These are phyloP conservation scores for Saturnia japonica DNA, from an alignment of 2,888 invertebrate species.

Conservation along the genomic window DNA sequence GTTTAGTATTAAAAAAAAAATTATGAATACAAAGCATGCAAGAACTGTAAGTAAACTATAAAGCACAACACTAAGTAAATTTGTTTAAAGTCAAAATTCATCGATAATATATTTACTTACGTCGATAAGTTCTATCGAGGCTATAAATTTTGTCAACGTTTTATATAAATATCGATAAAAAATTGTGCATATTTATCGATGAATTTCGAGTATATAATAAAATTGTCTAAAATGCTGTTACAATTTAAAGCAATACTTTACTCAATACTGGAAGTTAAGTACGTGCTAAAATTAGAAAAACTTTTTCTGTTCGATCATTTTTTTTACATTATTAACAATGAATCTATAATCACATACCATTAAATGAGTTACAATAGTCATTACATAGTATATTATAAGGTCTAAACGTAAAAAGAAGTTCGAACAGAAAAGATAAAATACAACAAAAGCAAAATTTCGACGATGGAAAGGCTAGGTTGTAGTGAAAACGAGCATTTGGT, in stretches of 20 bases:
- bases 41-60: background rate
- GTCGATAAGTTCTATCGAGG: background rate
- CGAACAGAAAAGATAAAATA: background rate
- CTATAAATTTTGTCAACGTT: background rate
- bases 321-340: background rate
- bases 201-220: background rate
- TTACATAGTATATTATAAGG: background rate
- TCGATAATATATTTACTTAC: background rate
- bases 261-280: background rate
- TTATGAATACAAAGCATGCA: background rate
- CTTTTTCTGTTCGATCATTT: background rate
- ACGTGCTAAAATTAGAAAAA: background rate
- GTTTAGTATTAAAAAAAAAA: no score
- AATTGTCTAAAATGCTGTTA: background rate
- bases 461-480: background rate
- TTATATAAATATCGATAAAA: background rate
- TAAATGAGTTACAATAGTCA: background rate
- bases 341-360: background rate
- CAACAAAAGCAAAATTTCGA: background rate
- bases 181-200: background rate
- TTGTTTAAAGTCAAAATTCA: background rate
- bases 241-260: background rate
- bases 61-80: constrained; percentile 5
- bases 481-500: background rate
- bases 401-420: background rate